Base-by-base conservation (phyloP, 2,888 invertebrate species). In the Stomorhina lunata region DNA sequence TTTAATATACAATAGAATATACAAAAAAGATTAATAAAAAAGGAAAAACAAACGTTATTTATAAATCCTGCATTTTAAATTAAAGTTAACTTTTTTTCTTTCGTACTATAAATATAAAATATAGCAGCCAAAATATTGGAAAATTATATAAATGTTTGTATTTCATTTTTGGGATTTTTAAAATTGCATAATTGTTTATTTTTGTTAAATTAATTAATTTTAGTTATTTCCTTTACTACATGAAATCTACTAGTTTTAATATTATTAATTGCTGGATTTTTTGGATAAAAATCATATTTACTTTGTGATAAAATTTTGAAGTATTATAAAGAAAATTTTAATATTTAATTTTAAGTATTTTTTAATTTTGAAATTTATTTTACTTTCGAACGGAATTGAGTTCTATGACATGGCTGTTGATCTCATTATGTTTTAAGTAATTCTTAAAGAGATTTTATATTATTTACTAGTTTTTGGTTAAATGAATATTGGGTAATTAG, bases 1-100 rank as follows among this genome's bases (percentile, higher is more conserved):
- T 69, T 71, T 32, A 80, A 80, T 80, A 80, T 80, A 80, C 72
- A 78, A 78, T 77, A 34, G n/a, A 72, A 79, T 80, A 80, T 72
- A 72, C 72, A 80, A 22, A 80, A 68, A 59, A 68, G 25, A 40
- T 65, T 22, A 72, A n/a, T n/a, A n/a, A 59, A 75, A 65, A 53
- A 71, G 37, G 15, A 59, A 50, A 59, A 77, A 61, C 32, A 61
- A 65, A 55, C 4, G 25, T 37, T 2, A 32, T 17, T 71, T 53
- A 65, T 45, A 45, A 43, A 20, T 45, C 1, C 34, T 34, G 57
- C 12, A 37, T 17, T 75, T 65, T 27, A 40, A 37, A 27, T 48
- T 15, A 66, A 72, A n/a, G 15, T 65, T 55, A 15, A 29, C 17
- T 55, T 68, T 53, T 22, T 61, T 72, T 17, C 10, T 59, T 65